phyloP scores from a whole-genome alignment of 2,888 invertebrate species.

The Caenorhabditis panamensis region DNA sequence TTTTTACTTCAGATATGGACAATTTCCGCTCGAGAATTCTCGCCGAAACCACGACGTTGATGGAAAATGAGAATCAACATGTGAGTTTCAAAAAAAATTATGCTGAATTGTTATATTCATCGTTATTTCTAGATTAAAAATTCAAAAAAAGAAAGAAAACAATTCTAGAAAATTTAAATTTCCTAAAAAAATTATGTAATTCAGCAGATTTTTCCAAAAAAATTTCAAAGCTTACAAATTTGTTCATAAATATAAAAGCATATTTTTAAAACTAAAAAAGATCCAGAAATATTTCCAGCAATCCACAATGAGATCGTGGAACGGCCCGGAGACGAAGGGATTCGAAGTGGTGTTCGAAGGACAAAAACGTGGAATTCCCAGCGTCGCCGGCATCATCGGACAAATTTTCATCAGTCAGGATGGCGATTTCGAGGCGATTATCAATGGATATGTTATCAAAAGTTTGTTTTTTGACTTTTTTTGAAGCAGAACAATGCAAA shows the following conservation, averaged over 20 bases:
- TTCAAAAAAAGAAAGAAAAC: background rate
- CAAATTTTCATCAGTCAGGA: constrained; percentile 54
- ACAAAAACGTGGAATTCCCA: constrained; percentile 29
- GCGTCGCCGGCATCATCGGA: constrained; percentile 43
- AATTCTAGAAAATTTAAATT: background rate
- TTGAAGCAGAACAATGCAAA: background rate
- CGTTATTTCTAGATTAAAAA: background rate
- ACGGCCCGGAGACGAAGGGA: constrained; percentile 47
- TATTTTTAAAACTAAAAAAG: background rate
- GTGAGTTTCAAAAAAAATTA: too few relatives aligned
- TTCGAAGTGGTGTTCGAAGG: constrained; percentile 54
- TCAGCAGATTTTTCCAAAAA: too few relatives aligned
- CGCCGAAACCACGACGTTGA: constrained; percentile 23
- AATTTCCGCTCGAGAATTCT: constrained; percentile 48
- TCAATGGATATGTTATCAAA: constrained; percentile 44
- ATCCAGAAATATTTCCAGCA: constrained; percentile 8
- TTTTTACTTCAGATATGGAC: constrained; percentile 27
- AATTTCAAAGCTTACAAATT: too few relatives aligned
- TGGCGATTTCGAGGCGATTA: constrained; percentile 54
- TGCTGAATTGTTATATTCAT: too few relatives aligned
- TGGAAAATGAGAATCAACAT: constrained; percentile 44
- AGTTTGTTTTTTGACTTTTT: constrained; percentile 9
- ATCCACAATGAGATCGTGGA: constrained; percentile 44
- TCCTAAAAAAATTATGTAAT: too few relatives aligned
- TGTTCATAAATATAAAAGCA: too few relatives aligned